phyloP scores from a whole-genome alignment of 2,113 vertebrate genomes.

The Ursus arctos region DNA sequence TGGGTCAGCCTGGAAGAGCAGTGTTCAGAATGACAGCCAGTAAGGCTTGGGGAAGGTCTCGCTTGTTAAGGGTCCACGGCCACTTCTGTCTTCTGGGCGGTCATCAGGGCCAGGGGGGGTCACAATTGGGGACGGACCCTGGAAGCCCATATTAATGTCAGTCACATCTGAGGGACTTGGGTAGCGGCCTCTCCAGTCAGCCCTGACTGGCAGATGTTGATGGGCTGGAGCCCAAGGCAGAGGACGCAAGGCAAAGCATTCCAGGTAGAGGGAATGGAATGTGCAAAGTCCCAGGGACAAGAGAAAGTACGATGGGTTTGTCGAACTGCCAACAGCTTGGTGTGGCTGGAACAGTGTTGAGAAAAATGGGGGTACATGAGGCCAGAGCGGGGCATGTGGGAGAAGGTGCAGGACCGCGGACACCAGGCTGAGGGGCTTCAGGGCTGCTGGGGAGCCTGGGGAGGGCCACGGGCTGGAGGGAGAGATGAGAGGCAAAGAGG shows the following conservation, averaged over 20 bases:
- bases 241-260: background rate
- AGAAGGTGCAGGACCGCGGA: no score
- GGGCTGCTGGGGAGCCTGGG: background rate
- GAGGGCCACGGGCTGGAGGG: background rate
- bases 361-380: background rate
- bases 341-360: background rate
- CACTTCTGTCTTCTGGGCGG: background rate
- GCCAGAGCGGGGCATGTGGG: rapidly evolving
- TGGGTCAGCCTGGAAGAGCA: background rate
- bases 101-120: background rate
- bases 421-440: background rate
- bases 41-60: background rate
- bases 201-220: background rate
- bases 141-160: background rate
- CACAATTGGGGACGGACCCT: background rate
- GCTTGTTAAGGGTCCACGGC: background rate
- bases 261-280: background rate
- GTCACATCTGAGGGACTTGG: background rate
- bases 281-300: background rate
- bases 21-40: background rate
- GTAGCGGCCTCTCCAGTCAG: background rate
- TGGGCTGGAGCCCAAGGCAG: rapidly evolving
- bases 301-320: background rate
- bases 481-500: background rate
- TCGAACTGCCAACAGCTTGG: background rate